Base-by-base conservation (phyloP, 2,797 vertebrate genomes). In the Pseudotriccus pelzelni region DNA sequence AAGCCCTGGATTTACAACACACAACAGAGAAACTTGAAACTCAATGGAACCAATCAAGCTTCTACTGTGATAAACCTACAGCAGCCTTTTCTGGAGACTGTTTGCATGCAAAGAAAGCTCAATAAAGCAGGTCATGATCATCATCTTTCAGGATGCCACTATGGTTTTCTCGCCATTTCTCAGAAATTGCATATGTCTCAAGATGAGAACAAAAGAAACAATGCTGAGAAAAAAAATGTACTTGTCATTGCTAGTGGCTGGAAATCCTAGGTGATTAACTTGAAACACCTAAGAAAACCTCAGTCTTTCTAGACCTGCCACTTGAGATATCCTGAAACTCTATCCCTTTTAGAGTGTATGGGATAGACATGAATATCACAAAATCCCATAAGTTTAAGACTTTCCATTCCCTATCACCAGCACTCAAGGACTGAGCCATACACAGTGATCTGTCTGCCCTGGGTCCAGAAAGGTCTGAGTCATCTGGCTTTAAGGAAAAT, bases 401-500 rank as follows among this genome's bases (percentile, higher is more conserved):
- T 41, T 87, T 28, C 56, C 22, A 20, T 80, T 84, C 41, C 39
- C n/a, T 82, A 49, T 68, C 79, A 84, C 10, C 85, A 49, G 22
- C 15, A 46, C 44, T 89, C 39, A 74, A 75, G 30, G 53, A 75
- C 34, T 25, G 32, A 87, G 43, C 84, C 66, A 64, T 34, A 25
- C 21, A 43, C 34, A 67, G n/a, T 37, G 37, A 46, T 90, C 53
- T 49, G 27, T 64, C 76, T 92, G 78, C 59, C 59, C 89, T 70
- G 67, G 41, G 53, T 94, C 68, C 58, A 84, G 56, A 78, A 95
- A 88, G 67, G 73, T 93, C 91, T 86, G 84, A 92, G 44, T 96
- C 95, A 96, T 84, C 63, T 66, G 44, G 44, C 93, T 94, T 91
- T 43, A 93, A 90, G 64, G 52, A 94, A 91, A 79, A 90, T 55